A percentile compares a stretch with the other conserved stretches of the same genome.
phyloP scores from a whole-genome alignment of 2,797 vertebrate species.

The Pangasius sanitwongsei region DNA sequence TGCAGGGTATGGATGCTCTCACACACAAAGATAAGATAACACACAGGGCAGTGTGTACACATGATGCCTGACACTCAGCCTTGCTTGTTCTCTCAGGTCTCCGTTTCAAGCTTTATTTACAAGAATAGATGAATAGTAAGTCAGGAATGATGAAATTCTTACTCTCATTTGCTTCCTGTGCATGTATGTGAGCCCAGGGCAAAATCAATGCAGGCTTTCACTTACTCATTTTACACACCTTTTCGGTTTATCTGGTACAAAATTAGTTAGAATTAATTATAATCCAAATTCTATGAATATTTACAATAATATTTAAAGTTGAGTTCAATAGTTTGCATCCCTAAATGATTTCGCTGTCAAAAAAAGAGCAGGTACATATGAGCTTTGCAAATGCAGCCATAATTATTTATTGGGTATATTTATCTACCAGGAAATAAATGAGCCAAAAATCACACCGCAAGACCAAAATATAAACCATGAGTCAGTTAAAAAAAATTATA shows the following conservation, averaged over 20 bases:
- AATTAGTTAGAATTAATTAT: not conserved
- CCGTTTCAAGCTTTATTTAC: slow-evolving; percentile 18
- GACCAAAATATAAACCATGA: too few relatives aligned
- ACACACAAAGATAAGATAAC: slow-evolving; percentile 43
- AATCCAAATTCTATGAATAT: not conserved
- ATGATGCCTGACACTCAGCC: not conserved
- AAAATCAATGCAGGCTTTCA: not conserved
- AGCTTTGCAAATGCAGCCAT: not conserved
- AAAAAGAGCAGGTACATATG: not conserved
- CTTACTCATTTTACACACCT: not conserved
- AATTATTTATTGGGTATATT: not conserved
- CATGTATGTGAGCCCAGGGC: not conserved
- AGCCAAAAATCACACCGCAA: not conserved
- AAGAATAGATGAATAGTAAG: not conserved
- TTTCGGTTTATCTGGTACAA: not conserved
- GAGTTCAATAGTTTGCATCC: not conserved
- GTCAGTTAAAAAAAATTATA: too few relatives aligned
- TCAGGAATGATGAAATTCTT: slow-evolving; percentile 5
- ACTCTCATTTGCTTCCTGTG: slow-evolving; percentile 7
- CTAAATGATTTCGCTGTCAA: not conserved
- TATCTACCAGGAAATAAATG: not conserved
- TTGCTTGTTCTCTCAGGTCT: slow-evolving; percentile 12
- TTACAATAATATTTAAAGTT: not conserved
- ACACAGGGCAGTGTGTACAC: slow-evolving; percentile 16
- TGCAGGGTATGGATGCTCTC: slow-evolving; percentile 64